A percentile compares a stretch with the other conserved stretches of the same genome.
phyloP scores from a whole-genome alignment of 2,888 invertebrate genomes.

The Adineta ricciae region DNA sequence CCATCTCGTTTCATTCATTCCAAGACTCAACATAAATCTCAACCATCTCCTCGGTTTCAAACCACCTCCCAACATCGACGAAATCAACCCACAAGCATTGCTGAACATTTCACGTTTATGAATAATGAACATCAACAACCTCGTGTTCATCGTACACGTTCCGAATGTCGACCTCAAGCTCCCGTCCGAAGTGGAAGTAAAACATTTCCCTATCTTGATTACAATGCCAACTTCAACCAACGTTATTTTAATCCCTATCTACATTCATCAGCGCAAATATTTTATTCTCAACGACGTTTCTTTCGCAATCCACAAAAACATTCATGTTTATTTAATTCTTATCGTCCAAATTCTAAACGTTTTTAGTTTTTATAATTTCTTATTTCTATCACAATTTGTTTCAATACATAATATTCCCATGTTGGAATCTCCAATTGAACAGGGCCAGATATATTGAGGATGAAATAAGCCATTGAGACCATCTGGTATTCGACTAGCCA shows the following conservation, averaged over 20 bases:
- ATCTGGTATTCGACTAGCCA: neutral
- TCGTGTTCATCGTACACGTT: neutral
- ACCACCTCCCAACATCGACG: neutral
- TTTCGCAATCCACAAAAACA: neutral
- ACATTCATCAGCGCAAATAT: neutral
- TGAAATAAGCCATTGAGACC: neutral
- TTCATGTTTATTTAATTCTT: neutral
- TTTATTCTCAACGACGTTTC: neutral
- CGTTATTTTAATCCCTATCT: neutral
- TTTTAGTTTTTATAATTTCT: neutral
- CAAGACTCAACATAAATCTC: neutral
- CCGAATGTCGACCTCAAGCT: neutral
- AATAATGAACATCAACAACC: neutral
- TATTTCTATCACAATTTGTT: slow-evolving; percentile 1
- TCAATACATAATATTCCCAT: slow-evolving; percentile 16
- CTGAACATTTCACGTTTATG: neutral
- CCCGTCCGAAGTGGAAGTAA: neutral
- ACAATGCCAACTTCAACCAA: too few species aligned
- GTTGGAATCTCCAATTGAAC: neutral
- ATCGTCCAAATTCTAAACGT: neutral
- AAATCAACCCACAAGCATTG: neutral
- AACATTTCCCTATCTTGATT: neutral
- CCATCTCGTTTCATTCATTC: neutral
- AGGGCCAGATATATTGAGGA: neutral
- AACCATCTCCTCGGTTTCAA: neutral